Base-by-base conservation (phyloP, 2,113 vertebrate species). In the Corythaixoides concolor region DNA sequence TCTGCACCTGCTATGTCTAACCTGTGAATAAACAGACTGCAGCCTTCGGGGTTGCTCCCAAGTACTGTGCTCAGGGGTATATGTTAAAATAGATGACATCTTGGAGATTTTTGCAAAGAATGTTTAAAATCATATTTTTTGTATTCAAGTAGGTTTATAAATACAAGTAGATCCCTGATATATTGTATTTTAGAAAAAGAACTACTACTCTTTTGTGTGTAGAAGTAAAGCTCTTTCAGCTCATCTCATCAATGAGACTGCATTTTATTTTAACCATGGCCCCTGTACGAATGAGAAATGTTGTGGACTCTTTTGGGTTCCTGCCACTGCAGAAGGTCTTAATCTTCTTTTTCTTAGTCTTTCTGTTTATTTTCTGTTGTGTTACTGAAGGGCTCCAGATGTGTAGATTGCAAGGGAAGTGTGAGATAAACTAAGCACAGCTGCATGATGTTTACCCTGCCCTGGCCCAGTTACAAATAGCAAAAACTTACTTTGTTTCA, bases 211-310 rank as follows among this genome's bases (percentile, higher is more conserved):
- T 39, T 45, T 37, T 39, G 23, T 39, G 8, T 43, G 7, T 75
- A 53, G 30, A 83, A 33, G 15, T 60, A 77, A 93, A 94, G 26
- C 26, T 76, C 33, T 64, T 33, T 33, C 58, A 58, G 69, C 88
- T 95, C 41, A 89, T 76, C 22, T 64, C 69, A 58, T 68, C 70
- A 73, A 11, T 62, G 20, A 70, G 70, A 69, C 28, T 77, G 59
- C 73, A 62, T 80, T 97, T 95, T 92, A 64, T 88, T 86, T 91
- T 95, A 95, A 78, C 74, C 22, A 13, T 60, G 43, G 32, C 81
- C 64, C 37, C 87, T 80, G 67, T 73, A 55, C 79, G 95, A 85
- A 92, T 66, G 68, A 75, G 45, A 96, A 94, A 67, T 72, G 56
- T 45, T 60, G 60, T 82, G 52, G 19, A 37, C 20, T 85, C 21